Evolutionary conservation across 2,113 vertebrate genomes (phyloP), one percentile per base, ranked within the genome.

Genomic region (Brienomyrus longianalis): DNA sequence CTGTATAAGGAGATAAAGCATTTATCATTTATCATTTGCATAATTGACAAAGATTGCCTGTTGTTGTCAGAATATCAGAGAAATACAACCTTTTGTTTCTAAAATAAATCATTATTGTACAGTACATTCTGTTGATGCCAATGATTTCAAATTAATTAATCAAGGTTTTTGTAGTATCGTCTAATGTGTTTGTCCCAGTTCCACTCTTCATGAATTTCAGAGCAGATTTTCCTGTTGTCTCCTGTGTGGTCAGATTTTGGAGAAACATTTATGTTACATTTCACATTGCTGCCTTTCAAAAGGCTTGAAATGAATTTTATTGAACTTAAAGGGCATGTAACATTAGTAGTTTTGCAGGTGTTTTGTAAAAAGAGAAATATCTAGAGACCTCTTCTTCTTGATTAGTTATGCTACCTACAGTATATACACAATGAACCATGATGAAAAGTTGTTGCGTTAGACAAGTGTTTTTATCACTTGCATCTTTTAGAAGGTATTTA

Each of bases 401-500:
- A 23, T 86, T 21, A 59, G 17, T 31, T 43, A 88, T 31, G 19
- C 23, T 62, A 62, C 7, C 86, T 88, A 35, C 21, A 62, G n/a
- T 31, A 31, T 70, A 31, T 70, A 31, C 62, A 70, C 62, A 70
- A 31, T 59, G 39, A 45, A 35, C 50, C 83, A 56, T 23, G 11
- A 8, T 13, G 88, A 84, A n/a, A 74, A 43, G 39, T 35, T 21
- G 21, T 7, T 27, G 35, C 43, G n/a, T 88, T 52, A 88, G 91
- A 91, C 48, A 84, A 83, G 92, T 90, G 90, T 92, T 90, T 86
- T 90, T 74, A 93, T 90, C 89, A 51, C 90, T 91, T 88, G 89
- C 91, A 90, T 92, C 91, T 90, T 92, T 88, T 91, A 89, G 90
- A 91, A 93, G 89, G 83, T 91, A 91, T 94, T 93, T 91, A 80